Conservation (phyloP, 2,888 invertebrate species). For the Petrolisthes cinctipes region DNA sequence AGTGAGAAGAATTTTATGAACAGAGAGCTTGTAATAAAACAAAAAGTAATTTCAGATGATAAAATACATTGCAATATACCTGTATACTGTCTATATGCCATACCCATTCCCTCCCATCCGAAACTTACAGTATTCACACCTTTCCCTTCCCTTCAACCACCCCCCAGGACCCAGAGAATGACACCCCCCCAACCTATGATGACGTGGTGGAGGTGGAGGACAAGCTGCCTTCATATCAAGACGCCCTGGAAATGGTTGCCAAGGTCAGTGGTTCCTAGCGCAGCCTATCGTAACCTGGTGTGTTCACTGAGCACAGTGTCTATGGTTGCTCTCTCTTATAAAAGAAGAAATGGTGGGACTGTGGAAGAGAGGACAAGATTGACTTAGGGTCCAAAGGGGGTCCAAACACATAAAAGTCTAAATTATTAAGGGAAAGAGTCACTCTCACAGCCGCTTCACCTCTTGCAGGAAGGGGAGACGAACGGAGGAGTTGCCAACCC, state of each 20-base stretch:
- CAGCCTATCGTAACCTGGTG: background rate
- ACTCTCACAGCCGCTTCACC: too few relatives aligned
- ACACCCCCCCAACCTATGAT: slow-evolving; percentile 50
- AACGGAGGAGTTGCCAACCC: too few relatives aligned
- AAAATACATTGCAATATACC: too few relatives aligned
- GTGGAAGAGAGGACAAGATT: background rate
- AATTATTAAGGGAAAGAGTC: too few relatives aligned
- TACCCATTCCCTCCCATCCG: background rate
- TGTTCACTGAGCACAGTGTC: background rate
- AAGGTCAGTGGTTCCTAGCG: background rate
- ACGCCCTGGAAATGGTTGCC: slow-evolving; percentile 24
- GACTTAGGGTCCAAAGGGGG: background rate
- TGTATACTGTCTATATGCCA: too few relatives aligned
- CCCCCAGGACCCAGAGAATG: slow-evolving; percentile 24
- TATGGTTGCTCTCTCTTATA: background rate
- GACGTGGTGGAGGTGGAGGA: slow-evolving; percentile 33
- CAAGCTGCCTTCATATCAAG: slow-evolving; percentile 39
- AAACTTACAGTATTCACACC: background rate
- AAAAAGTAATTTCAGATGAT: too few relatives aligned
- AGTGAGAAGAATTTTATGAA: too few relatives aligned
- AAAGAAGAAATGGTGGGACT: background rate
- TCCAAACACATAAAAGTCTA: too few relatives aligned
- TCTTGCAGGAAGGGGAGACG: too few relatives aligned
- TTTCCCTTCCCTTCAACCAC: too few relatives aligned
- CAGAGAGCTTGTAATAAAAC: too few relatives aligned